Percentiles rank a stretch among this genome's conserved stretches.
Conservation (phyloP, 2,888 invertebrate genomes). For the Trichopria drosophilae region DNA sequence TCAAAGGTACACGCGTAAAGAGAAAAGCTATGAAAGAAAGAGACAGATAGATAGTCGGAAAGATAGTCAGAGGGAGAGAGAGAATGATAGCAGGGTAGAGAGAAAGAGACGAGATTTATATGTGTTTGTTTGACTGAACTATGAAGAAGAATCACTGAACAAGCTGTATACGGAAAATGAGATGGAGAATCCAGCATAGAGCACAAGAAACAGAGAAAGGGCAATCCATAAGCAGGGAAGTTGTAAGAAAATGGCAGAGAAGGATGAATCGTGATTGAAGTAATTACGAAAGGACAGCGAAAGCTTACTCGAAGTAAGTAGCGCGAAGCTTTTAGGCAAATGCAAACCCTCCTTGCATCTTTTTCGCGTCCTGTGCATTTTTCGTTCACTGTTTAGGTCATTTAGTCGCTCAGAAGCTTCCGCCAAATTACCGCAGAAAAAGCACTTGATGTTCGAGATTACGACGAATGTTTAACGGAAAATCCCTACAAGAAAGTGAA, state of each 20-base stretch:
- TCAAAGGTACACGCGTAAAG: conserved; percentile 27
- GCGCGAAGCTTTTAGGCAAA: conserved; percentile 8
- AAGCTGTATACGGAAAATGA: too few relatives aligned
- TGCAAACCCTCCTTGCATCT: conserved; percentile 12
- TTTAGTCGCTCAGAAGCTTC: conserved; percentile 16
- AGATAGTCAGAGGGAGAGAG: too few relatives aligned
- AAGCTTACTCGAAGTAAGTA: conserved; percentile 1
- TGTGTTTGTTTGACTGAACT: too few relatives aligned
- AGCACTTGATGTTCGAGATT: conserved; percentile 9
- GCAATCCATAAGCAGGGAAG: too few relatives aligned
- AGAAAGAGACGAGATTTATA: too few relatives aligned
- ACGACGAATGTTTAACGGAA: too few relatives aligned
- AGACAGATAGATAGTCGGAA: conserved; percentile 1
- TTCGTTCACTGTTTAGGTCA: neutral
- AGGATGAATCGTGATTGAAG: conserved; percentile 24
- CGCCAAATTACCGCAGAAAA: conserved; percentile 36
- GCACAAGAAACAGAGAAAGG: too few relatives aligned
- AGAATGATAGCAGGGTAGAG: too few relatives aligned
- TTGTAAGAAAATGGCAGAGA: too few relatives aligned
- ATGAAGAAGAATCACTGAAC: too few relatives aligned
- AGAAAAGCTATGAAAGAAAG: conserved; percentile 5
- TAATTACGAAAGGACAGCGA: conserved; percentile 20
- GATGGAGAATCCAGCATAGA: too few relatives aligned
- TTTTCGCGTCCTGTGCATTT: conserved; percentile 1
- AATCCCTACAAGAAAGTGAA: too few relatives aligned